Base-by-base conservation (phyloP, 2,888 invertebrate genomes). In the Tenthredo distinguenda region DNA sequence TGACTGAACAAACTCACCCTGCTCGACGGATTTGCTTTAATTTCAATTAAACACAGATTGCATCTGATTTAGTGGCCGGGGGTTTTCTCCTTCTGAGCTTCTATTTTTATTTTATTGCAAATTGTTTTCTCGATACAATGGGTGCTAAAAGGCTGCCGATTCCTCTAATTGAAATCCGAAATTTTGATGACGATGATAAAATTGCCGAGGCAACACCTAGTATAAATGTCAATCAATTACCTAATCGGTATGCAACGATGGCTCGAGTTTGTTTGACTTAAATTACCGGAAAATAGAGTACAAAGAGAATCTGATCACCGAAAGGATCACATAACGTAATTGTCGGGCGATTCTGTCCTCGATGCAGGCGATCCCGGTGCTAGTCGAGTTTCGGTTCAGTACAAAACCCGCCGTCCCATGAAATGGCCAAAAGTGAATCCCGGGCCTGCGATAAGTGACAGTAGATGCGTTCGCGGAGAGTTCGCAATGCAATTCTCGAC, bases 21-120 rank as follows among this genome's bases (percentile, higher is more conserved):
- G 62, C 50, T 83, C 68, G 71, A 83, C 83, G 62, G 83, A 83
- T 83, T 68, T 71, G 68, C 10, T 83, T 71, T 83, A 71, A 83
- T 83, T 83, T 83, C 83, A 83, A 83, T 83, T 83, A 65, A 83
- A 31, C 47, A 50, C 47, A 34, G 83, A 83, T 83, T 83, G 43
- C 83, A 83, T 83, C 26, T 34, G 83, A 83, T 83, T 83, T 83
- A 50, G 55, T 34, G 9, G 50, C 50, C 26, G 15, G 43, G 40
- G 21, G 31, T 74, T 12, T 43, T 43, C 21, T 68, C 74, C 0
- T 0, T 74, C 21, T 74, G 18, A 10, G 3, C 43, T 21, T 40
- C 26, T 47, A 21, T 40, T 55, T 31, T 55, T n/a, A 77, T 55
- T 31, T 55, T n/a, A 77, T 31, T 43, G 43, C 50, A 26, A 50